Base-by-base conservation (phyloP, 2,888 invertebrate genomes). In the Catotricha subobsoleta region DNA sequence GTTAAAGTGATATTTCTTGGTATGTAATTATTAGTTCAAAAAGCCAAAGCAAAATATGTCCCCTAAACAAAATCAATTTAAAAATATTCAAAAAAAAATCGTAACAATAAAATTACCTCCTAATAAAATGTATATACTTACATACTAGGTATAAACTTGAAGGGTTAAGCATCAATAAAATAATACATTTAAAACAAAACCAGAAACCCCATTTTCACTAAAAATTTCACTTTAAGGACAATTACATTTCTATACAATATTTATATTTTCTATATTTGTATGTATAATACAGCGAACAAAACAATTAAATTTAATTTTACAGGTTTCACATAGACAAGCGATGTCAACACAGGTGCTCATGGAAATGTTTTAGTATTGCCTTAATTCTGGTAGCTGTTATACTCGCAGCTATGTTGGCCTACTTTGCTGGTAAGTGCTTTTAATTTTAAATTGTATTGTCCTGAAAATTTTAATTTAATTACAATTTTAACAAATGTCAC, bases 291-390 rank as follows among this genome's bases (percentile, higher is more conserved):
- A 16, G 10, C 19, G 33, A 10, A 10, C n/a, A n/a, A 34, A 21
- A 20, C n/a, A 13, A n/a, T n/a, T n/a, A 34, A 34, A 20, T 34
- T 34, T 34, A 34, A 34, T 34, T 33, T 33, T 18, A 9, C 56
- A 63, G 62, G 65, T 88, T 88, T 71, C 86, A 87, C 72, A 84
- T 88, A 71, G 86, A 88, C 69, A 90, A 90, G 67, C 76, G 86
- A 52, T 88, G 86, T 68, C 84, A 83, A 64, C 86, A 86, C 64
- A 75, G 87, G 52, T 92, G 92, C 72, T 86, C 90, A 60, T 94
- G 94, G 94, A 88, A 90, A 67, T 92, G 91, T 66, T 80, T 87
- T 62, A 87, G 88, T 64, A 86, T 94, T 64, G 79, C 83, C 55
- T 80, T 92, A 67, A 87, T 92, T 64, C 74, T 91, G 60, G 71